A percentile compares a stretch with the other conserved stretches of the same genome.
These are phyloP conservation scores for Leistus spinibarbis DNA, from an alignment of 2,888 invertebrate species.

Conservation along the genomic window DNA sequence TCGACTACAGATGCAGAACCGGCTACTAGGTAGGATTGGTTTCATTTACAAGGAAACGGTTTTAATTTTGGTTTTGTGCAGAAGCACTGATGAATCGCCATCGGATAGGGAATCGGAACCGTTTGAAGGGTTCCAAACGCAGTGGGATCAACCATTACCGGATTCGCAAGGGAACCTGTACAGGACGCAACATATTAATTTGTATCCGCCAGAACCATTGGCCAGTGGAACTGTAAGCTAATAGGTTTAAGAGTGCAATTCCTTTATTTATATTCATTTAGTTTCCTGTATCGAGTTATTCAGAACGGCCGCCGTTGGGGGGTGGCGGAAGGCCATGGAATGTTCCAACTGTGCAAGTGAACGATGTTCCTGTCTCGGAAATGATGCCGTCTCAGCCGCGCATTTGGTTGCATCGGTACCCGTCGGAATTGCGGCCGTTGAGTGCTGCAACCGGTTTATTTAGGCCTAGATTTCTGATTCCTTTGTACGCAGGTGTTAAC, in stretches of 20 bases:
- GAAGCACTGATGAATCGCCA: constrained; percentile 34
- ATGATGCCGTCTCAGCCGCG: constrained; percentile 29
- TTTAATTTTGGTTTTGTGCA: neutral
- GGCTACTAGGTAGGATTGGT: constrained; percentile 11
- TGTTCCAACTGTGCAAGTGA: constrained; percentile 67
- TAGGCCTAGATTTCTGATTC: constrained; percentile 55
- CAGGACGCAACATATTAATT: constrained; percentile 34
- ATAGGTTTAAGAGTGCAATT: neutral
- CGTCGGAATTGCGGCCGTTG: constrained; percentile 48
- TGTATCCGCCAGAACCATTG: constrained; percentile 31
- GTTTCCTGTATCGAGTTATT: constrained; percentile 18
- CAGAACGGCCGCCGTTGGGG: constrained; percentile 4
- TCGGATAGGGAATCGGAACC: constrained; percentile 37
- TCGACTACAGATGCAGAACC: constrained; percentile 35
- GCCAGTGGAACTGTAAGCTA: constrained; percentile 21
- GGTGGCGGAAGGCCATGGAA: constrained; percentile 45
- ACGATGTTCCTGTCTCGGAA: constrained; percentile 62
- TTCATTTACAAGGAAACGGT: neutral
- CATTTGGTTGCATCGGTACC: constrained; percentile 47
- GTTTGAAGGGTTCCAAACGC: constrained; percentile 35
- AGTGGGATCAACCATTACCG: constrained; percentile 33
- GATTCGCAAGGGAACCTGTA: constrained; percentile 24
- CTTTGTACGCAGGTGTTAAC: constrained; percentile 60
- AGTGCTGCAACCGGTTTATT: constrained; percentile 49
- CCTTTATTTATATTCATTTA: neutral